Conservation (phyloP, 2,797 vertebrate species). For the Argyrosomus regius region DNA sequence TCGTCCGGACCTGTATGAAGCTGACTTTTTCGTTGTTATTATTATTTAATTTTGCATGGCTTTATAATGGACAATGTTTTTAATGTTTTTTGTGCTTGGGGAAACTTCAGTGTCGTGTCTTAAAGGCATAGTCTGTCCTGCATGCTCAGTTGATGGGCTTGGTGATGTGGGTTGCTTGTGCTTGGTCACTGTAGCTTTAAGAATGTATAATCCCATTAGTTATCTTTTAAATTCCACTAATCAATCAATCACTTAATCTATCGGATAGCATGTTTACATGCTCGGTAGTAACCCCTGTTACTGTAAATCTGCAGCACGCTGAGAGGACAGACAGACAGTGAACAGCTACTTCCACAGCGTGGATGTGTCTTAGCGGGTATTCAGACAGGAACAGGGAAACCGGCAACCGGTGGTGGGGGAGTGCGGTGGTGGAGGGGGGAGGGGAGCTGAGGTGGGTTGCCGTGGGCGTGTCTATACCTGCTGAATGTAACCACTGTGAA, state of each 20-base stretch:
- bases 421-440: too few relatives aligned
- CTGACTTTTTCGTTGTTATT: background rate
- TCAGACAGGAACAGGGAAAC: too few relatives aligned
- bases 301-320: background rate
- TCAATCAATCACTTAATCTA: background rate
- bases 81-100: background rate
- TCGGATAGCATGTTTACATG: background rate
- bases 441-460: too few relatives aligned
- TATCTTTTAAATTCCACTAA: background rate
- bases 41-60: conserved; percentile 23
- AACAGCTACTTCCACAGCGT: too few relatives aligned
- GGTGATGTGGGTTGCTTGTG: background rate
- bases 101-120: background rate
- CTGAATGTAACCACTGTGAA: too few relatives aligned
- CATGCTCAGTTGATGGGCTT: conserved; percentile 8
- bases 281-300: background rate
- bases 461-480: too few relatives aligned
- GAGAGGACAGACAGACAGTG: too few relatives aligned
- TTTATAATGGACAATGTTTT: conserved; percentile 19
- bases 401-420: too few relatives aligned
- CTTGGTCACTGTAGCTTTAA: conserved; percentile 2
- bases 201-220: conserved; percentile 10
- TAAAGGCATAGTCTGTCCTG: conserved; percentile 1
- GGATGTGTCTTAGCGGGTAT: too few relatives aligned
- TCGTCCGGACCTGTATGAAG: conserved; percentile 57